A percentile compares a stretch with the other conserved stretches of the same genome.
Conservation (phyloP, 2,888 invertebrate species). For the Zonitis immaculata region DNA sequence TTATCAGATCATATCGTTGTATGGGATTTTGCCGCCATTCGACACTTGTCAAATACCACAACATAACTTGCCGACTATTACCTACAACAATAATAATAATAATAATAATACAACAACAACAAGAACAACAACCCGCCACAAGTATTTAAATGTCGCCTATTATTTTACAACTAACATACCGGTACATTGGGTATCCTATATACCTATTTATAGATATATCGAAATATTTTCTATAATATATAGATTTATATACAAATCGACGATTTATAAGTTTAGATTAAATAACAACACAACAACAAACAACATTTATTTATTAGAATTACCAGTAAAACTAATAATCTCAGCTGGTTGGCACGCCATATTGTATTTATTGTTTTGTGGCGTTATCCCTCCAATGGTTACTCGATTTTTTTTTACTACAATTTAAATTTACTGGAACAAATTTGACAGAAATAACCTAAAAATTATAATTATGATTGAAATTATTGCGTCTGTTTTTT, state of each 20-base stretch:
- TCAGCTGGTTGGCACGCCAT: background rate
- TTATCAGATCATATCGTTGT: background rate
- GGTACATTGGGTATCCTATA: background rate
- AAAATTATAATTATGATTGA: too few relatives aligned
- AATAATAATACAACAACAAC: too few relatives aligned
- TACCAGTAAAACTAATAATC: background rate
- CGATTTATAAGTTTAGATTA: background rate
- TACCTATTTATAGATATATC: background rate
- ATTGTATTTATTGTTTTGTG: conserved; percentile 2
- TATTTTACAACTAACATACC: background rate
- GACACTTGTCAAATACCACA: background rate
- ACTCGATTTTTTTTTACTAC: too few relatives aligned
- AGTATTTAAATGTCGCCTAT: background rate
- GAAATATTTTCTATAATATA: too few relatives aligned
- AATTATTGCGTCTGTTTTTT: too few relatives aligned
- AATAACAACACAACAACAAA: background rate
- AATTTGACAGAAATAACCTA: too few relatives aligned
- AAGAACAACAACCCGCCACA: background rate
- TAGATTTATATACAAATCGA: background rate
- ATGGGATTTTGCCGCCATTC: background rate
- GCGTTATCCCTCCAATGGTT: too few relatives aligned
- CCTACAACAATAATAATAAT: background rate
- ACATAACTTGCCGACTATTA: too few relatives aligned
- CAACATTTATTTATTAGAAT: background rate
- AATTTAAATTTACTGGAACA: too few relatives aligned